Base-by-base conservation (phyloP, 1,140 invertebrate species). In the Hesperophylax magnus region DNA sequence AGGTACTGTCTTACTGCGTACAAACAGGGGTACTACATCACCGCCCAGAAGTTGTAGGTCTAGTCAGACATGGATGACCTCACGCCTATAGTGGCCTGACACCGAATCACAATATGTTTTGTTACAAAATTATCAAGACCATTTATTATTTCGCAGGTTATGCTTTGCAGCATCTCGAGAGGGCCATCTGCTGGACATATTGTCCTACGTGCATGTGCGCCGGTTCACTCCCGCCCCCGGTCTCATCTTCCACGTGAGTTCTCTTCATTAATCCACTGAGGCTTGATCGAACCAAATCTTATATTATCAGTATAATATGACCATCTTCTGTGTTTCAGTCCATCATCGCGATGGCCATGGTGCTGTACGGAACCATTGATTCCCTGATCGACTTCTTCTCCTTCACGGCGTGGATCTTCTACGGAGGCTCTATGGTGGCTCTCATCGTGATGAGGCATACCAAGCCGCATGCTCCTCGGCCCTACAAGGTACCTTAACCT, bases 331-430 rank as follows among this genome's bases (percentile, higher is more conserved):
- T 47, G 7, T 79, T 79, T 79, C 86, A 94, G 94, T 94, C 93
- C 53, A 87, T 94, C 85, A 94, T 94, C 85, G 92, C 93, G 82
- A 92, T 93, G 72, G 92, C 95, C 20, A 97, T 98, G 96, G 95
- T 98, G 17, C 85, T 97, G 56, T 95, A 96, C 81, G 96, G 96
- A 69, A 96, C 96, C 81, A 98, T 98, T 77, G 94, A 95, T 86
- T 96, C 94, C 15, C 89, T 98, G 79, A 98, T 98, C 85, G 96
- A 98, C 86, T 97, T 98, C 92, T 98, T 98, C 91, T 97, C 96
- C 85, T 98, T 98, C 88, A 96, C 96, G 54, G 96, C 96, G 2
- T 98, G 97, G 97, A 96, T 98, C 85, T 98, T 98, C 90, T 98
- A 98, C 87, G 97, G 96, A 24, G 94, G 96, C 79, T 93, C 96